Base-by-base conservation (phyloP, 1,140 invertebrate genomes). In the Panagrolaimus sp. region DNA sequence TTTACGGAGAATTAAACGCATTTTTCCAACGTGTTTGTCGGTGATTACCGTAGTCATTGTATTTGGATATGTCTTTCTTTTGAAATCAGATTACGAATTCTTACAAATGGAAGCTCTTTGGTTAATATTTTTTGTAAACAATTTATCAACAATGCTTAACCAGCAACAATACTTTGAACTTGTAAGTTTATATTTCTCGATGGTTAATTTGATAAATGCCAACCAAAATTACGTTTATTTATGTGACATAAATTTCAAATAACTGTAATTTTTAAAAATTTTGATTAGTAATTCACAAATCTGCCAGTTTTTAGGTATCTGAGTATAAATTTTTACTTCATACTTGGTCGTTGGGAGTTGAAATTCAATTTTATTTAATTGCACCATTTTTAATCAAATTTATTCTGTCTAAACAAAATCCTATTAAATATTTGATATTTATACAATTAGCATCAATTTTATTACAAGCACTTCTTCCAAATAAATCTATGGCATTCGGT, bases 361-460 rank as follows among this genome's bases (percentile, higher is more conserved):
- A 58, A 58, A 58, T 58, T 12, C 52, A 58, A n/a, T 58, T 26
- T 17, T 58, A 58, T 28, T 21, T 58, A 28, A 26, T 58, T 21
- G 52, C 52, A 12, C 52, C 52, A 58, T 12, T 58, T 10, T 12
- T 58, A 10, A 12, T 58, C 5, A 12, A 28, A 21, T 12, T 24
- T 38, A 38, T 38, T 38, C 7, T 24, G 17, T 58, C 15, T 12
- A 21, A 0, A 58, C 2, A 12, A 12, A 12, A 26, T 28, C 52
- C 1, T 0, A 8, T 10, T 12, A 21, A 21, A n/a, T 58, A 28
- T n/a, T n/a, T 0, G 4, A 12, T 4, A 17, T 58, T 17, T n/a
- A 28, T 26, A 21, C 14, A 1, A 21, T 21, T 26, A 2, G 52
- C 28, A 28, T 6, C 52, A 58, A n/a, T 3, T 58, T 28, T 17